Evolutionary conservation across 2,797 vertebrate species (phyloP).

Genomic region (Scolopax bukidnonensis): DNA sequence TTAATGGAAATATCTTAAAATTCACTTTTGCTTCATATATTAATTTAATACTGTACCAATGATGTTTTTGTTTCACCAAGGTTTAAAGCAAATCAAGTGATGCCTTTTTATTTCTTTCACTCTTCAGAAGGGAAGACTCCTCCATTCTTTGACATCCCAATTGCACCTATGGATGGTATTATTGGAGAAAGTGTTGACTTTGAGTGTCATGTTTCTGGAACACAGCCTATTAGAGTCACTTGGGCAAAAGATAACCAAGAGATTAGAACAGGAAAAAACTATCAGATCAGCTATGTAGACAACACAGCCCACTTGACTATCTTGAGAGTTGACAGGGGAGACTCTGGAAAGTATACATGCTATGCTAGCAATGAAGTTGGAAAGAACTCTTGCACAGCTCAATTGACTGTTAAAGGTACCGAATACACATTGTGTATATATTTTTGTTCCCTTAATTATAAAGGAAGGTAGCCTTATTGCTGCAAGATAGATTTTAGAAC

Average conservation of each 20-base stretch:
- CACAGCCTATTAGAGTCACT: slow-evolving; percentile 90
- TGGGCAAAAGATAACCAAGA: slow-evolving; percentile 97
- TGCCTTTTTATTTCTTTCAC: slow-evolving; percentile 52
- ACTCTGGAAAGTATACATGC: slow-evolving; percentile 90
- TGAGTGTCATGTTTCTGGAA: slow-evolving; percentile 92
- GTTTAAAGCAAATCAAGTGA: background rate
- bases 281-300: slow-evolving; percentile 90
- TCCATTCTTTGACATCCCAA: slow-evolving; percentile 90
- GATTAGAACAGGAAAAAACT: slow-evolving; percentile 92
- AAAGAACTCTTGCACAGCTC: slow-evolving; percentile 90
- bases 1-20: background rate
- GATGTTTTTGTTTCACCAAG: background rate
- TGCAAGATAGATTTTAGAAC: background rate
- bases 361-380: slow-evolving; percentile 92
- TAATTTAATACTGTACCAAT: background rate
- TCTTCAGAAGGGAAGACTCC: slow-evolving; percentile 89
- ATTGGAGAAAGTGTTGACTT: slow-evolving; percentile 90
- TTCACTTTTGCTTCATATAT: background rate
- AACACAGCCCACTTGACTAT: slow-evolving; percentile 88
- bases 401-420: slow-evolving; percentile 92
- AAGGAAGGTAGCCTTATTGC: background rate
- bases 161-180: slow-evolving; percentile 83
- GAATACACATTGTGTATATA: background rate
- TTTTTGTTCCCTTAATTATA: background rate
- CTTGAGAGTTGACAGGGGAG: slow-evolving; percentile 86